These are phyloP conservation scores for Staurois parvus DNA, from an alignment of 2,797 vertebrate species.

Conservation along the genomic window DNA sequence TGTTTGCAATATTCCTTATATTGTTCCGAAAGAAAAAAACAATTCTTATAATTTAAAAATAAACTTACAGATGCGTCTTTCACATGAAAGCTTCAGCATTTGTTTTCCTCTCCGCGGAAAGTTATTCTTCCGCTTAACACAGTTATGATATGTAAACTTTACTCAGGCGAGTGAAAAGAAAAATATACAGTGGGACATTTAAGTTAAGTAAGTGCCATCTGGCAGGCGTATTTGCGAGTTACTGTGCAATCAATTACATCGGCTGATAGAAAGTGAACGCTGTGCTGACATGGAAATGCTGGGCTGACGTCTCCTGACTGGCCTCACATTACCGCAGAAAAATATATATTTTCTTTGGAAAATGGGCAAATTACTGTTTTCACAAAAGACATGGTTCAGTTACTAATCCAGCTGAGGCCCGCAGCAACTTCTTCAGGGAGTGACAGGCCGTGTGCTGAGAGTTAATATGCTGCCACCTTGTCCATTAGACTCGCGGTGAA, in stretches of 20 bases:
- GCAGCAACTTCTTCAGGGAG: constrained; percentile 56
- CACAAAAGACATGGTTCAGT: constrained; percentile 66
- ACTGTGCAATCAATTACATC: constrained; percentile 46
- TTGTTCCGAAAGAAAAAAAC: not conserved
- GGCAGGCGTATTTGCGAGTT: constrained; percentile 30
- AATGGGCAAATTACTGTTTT: constrained; percentile 69
- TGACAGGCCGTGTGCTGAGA: not conserved
- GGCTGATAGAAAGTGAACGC: constrained; percentile 16
- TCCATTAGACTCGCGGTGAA: not conserved
- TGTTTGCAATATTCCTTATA: not conserved
- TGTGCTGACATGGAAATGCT: constrained; percentile 57
- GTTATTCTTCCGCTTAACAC: constrained; percentile 33
- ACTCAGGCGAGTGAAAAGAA: constrained; percentile 28
- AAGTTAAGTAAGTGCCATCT: constrained; percentile 46
- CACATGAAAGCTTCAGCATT: not conserved
- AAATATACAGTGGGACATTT: constrained; percentile 35
- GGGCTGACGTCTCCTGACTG: constrained; percentile 18
- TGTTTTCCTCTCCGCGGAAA: not conserved
- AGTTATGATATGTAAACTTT: constrained; percentile 33
- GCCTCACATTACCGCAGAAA: constrained; percentile 36
- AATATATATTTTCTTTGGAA: constrained; percentile 63
- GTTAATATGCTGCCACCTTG: not conserved
- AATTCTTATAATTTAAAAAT: not conserved
- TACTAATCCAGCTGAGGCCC: constrained; percentile 66
- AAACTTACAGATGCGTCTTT: not conserved